phyloP scores from a whole-genome alignment of 2,888 invertebrate species.

The Apamea anceps region DNA sequence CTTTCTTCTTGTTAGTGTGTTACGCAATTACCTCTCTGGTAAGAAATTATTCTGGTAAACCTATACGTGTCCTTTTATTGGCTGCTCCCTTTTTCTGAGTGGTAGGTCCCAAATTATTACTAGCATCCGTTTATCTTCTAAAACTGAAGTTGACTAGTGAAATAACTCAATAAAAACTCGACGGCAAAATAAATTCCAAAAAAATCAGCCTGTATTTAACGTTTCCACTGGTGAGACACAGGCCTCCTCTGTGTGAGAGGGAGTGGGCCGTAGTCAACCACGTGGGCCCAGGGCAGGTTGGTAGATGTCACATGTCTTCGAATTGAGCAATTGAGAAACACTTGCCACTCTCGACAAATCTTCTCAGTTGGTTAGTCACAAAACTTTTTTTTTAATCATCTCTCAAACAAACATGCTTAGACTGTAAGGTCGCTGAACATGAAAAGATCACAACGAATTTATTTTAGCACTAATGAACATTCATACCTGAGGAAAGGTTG shows the following conservation, averaged over 20 bases:
- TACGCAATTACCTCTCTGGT: neutral
- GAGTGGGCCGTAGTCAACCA: too few relatives aligned
- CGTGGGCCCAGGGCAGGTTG: too few relatives aligned
- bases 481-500: constrained; percentile 86
- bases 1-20: too few relatives aligned
- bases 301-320: too few relatives aligned
- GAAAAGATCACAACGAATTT: constrained; percentile 75
- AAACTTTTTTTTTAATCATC: constrained; percentile 24
- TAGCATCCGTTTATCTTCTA: neutral
- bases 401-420: constrained; percentile 31
- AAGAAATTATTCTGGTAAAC: neutral
- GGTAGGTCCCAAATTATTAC: neutral
- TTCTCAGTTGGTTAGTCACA: neutral
- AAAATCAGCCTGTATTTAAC: too few relatives aligned
- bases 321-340: neutral
- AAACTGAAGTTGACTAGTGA: too few relatives aligned
- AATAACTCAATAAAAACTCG: neutral
- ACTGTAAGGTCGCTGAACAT: constrained; percentile 78
- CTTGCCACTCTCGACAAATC: neutral
- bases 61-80: neutral
- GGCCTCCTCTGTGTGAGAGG: too few relatives aligned
- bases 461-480: constrained; percentile 86
- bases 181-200: too few relatives aligned
- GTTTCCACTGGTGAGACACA: too few relatives aligned
- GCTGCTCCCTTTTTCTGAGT: neutral